Base-by-base conservation (phyloP, 2,888 invertebrate species). In the Brachylomia viminalis region DNA sequence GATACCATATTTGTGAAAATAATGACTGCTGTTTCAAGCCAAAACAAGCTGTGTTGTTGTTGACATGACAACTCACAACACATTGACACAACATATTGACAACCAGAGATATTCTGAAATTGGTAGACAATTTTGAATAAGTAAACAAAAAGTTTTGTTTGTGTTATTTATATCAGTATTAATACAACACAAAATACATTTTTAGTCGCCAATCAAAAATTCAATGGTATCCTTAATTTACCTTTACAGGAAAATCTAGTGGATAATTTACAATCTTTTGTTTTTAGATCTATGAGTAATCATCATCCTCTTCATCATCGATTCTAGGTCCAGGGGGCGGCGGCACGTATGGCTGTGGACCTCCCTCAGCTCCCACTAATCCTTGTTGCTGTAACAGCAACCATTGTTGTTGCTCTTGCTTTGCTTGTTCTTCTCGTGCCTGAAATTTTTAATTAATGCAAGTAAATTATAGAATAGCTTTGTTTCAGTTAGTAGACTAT, bases 371-470 rank as follows among this genome's bases (percentile, higher is more conserved):
- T 0, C 94, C 94, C 5, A 92, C 92, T 27, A 95, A 82, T 1
- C 96, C 95, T 86, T 96, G 96, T 79, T 96, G 96, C 83, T 99
- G 99, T 89, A 99, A 95, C 87, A 98, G 98, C 85, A 98, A 97
- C 98, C 99, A 99, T 91, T 99, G 99, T 88, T 99, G 99, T 90
- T 99, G 99, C 82, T 99, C 98, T 85, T 98, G 98, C 75, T 98
- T 98, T 11, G 99, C 99, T 95, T 99, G 99, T 93, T 99, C 98
- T 92, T 99, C 98, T 82, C 99, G 97, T 4, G 99, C 99, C 97
- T 97, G 87, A 17, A 84, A 69, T 27, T 71, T 23, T 13, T 20
- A 80, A 72, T 72, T 15, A 68, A 33, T 11, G 45, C 13, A 64
- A 27, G 56, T 54, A 27, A 30, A 30, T 56, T 6, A 54, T 23